These are phyloP conservation scores for Andricus grossulariae DNA, from an alignment of 1,140 invertebrate species.

Conservation along the genomic window DNA sequence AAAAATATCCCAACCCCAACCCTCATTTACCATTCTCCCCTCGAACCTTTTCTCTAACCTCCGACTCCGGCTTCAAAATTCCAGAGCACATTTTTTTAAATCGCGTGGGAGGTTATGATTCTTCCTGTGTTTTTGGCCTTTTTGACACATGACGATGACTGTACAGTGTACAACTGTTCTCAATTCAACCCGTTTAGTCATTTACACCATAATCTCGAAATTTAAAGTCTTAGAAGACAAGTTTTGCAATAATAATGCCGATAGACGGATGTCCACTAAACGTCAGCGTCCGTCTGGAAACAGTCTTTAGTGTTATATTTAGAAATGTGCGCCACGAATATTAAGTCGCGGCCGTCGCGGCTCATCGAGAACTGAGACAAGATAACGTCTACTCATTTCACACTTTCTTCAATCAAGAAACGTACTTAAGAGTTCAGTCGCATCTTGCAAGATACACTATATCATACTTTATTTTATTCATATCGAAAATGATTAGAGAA, in stretches of 20 bases:
- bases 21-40: not conserved
- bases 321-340: conserved; percentile 16
- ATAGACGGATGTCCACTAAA: conserved; percentile 6
- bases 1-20: not conserved
- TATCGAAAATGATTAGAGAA: too few species aligned
- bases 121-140: not conserved
- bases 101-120: not conserved
- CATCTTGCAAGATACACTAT: too few species aligned
- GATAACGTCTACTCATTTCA: conserved; percentile 9
- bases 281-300: conserved; percentile 13
- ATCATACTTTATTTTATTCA: too few species aligned
- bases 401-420: not conserved
- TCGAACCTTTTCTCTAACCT: not conserved
- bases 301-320: conserved; percentile 12
- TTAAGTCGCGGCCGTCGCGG: not conserved
- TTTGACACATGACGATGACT: conserved; percentile 14
- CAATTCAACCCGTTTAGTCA: not conserved
- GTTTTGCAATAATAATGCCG: conserved; percentile 20
- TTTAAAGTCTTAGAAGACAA: not conserved
- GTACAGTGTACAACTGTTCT: not conserved
- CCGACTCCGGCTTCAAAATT: not conserved
- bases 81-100: not conserved
- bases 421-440: too few species aligned
- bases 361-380: conserved; percentile 22
- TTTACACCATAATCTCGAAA: too few species aligned